Evolutionary conservation across 2,797 vertebrate species (phyloP), one percentile per base, ranked within the genome.

Genomic region (Triplophysa yarkandensis): DNA sequence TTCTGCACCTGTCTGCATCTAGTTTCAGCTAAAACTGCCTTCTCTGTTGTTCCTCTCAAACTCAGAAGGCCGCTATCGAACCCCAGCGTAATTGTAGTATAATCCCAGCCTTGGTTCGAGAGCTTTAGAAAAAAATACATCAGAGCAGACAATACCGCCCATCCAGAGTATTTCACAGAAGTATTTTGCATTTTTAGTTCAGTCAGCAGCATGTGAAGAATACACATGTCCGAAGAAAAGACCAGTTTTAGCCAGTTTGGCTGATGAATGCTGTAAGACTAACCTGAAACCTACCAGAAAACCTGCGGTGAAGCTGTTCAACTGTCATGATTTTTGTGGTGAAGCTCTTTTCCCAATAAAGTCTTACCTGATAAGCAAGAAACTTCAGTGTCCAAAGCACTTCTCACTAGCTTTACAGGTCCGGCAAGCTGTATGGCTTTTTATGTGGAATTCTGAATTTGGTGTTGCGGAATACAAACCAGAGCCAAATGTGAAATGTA

Each of bases 31-130:
- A 44, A 44, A 65, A 16, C 36, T 64, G 34, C 28, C 8, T n/a
- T 25, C 36, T 4, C 48, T n/a, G 5, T 50, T 36, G 21, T 66
- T 10, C 14, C 23, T 30, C 16, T 46, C 2, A 25, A n/a, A 8
- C 17, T 16, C 39, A 0, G 34, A 46, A 9, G 41, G 23, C 19
- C 50, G 25, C 19, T 27, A 30, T 21, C 9, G 48, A 44, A 28
- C 28, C 43, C 14, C 34, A 43, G 52, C 54, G 21, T 71, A 80
- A 71, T 61, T 76, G 70, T 30, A 68, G 68, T 52, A 30, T 77
- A 76, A 78, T 80, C 65, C 32, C 44, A 28, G 54, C 46, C 41
- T 64, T 11, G 39, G 23, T 66, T 19, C 13, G 21, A 50, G 11
- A 41, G 41, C n/a, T 78, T 73, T 69, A 72, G 44, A 41, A 69